phyloP scores from a whole-genome alignment of 1,140 invertebrate species.

The Zaprionus gabonicus region DNA sequence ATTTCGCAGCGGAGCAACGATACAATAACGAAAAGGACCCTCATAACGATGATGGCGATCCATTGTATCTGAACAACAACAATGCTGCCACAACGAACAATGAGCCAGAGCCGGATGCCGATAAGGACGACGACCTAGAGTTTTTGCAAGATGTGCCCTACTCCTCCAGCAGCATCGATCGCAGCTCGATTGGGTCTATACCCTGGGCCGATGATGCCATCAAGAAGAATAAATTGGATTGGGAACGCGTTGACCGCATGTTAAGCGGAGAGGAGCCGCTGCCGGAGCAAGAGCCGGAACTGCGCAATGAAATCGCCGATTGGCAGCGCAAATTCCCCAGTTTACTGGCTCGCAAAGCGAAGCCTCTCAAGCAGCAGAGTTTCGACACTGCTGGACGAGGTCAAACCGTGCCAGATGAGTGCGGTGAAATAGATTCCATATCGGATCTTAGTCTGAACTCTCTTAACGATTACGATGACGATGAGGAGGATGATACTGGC shows the following conservation, averaged over 20 bases:
- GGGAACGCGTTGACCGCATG: constrained; percentile 79
- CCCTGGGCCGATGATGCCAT: constrained; percentile 84
- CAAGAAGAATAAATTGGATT: constrained; percentile 80
- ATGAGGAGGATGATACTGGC: constrained; percentile 63
- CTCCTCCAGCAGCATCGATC: constrained; percentile 80
- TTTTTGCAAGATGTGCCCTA: constrained; percentile 78
- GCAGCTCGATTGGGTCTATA: constrained; percentile 80
- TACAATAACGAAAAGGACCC: constrained; percentile 57
- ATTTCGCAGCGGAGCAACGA: constrained; percentile 60
- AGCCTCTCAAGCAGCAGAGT: constrained; percentile 57
- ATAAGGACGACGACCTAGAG: constrained; percentile 75
- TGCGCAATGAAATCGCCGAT: constrained; percentile 74
- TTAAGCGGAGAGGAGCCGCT: constrained; percentile 68
- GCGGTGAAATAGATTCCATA: constrained; percentile 64
- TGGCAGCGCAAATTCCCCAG: constrained; percentile 79
- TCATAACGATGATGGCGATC: constrained; percentile 37
- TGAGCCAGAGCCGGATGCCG: constrained; percentile 43
- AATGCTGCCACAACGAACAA: constrained; percentile 44
- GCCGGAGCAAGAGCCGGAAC: constrained; percentile 66
- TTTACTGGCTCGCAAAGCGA: constrained; percentile 46
- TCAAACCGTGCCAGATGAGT: constrained; percentile 22
- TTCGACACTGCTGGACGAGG: constrained; percentile 46
- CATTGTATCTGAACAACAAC: constrained; percentile 44
- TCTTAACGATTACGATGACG: constrained; percentile 60
- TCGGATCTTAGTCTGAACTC: constrained; percentile 74